These are phyloP conservation scores for Boleophthalmus pectinirostris DNA, from an alignment of 2,113 vertebrate genomes.

Conservation along the genomic window DNA sequence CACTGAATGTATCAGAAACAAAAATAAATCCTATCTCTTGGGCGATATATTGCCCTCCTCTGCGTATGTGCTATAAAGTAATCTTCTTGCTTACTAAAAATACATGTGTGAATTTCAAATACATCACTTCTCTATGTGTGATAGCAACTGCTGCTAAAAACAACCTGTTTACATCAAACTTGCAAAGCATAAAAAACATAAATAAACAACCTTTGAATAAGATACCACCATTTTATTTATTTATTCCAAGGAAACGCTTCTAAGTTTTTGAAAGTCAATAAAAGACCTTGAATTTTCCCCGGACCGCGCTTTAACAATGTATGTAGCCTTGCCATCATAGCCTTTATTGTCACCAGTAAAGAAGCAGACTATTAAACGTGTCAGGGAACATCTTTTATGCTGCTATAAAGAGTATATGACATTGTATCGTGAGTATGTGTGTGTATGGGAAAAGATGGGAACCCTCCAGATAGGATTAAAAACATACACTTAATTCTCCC, in stretches of 20 bases:
- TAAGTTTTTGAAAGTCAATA: constrained; percentile 43
- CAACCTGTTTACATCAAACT: constrained; percentile 26
- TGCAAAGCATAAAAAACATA: constrained; percentile 18
- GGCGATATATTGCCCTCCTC: background rate
- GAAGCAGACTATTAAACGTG: constrained; percentile 39
- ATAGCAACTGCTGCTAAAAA: constrained; percentile 13
- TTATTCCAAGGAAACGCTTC: constrained; percentile 22
- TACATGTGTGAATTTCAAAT: background rate
- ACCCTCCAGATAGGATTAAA: background rate
- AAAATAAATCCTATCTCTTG: background rate
- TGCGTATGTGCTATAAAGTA: background rate
- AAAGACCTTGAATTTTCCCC: constrained; percentile 34
- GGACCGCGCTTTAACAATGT: background rate
- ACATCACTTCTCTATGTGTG: background rate
- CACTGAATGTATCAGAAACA: too few species aligned
- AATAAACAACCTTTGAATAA: constrained; percentile 7
- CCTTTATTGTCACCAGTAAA: constrained; percentile 30
- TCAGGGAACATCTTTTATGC: constrained; percentile 42
- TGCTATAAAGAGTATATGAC: constrained; percentile 35
- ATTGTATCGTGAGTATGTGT: constrained; percentile 13
- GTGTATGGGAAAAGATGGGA: constrained; percentile 7
- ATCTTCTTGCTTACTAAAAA: background rate
- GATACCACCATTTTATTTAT: constrained; percentile 16
- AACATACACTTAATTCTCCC: background rate
- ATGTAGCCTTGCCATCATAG: background rate